Conservation (phyloP, 2,888 invertebrate genomes). For the Hipparchia sbordonii region DNA sequence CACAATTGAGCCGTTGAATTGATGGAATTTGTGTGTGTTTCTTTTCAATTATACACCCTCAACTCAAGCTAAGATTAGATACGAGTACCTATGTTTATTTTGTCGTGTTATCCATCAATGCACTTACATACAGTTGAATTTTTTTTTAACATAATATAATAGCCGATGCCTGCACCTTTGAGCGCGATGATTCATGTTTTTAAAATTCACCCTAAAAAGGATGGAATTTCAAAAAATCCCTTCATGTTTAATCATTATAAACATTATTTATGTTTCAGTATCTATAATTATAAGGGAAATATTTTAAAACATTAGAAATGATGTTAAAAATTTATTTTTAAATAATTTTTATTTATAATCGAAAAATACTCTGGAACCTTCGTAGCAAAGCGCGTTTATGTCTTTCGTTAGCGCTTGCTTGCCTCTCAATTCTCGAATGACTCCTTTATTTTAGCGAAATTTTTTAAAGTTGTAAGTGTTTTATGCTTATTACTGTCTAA, state of each 20-base stretch:
- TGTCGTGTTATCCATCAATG: constrained; percentile 1
- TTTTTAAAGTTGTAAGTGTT: too few species aligned
- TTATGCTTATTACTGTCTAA: too few species aligned
- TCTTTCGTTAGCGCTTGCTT: constrained; percentile 32
- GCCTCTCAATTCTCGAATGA: too few species aligned
- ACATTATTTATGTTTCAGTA: too few species aligned
- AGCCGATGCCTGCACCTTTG: too few species aligned
- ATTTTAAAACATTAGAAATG: not conserved
- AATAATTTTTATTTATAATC: not conserved
- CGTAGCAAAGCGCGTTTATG: constrained; percentile 33
- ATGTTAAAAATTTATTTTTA: not conserved
- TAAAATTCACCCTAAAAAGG: too few species aligned
- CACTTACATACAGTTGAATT: not conserved
- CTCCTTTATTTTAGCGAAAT: too few species aligned
- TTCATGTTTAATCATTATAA: too few species aligned
- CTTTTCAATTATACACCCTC: constrained; percentile 65
- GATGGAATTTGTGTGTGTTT: constrained; percentile 66
- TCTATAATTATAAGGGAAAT: too few species aligned
- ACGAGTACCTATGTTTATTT: constrained; percentile 17
- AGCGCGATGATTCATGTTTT: too few species aligned
- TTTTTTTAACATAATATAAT: too few species aligned
- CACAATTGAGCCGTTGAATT: constrained; percentile 56
- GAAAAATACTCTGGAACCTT: not conserved
- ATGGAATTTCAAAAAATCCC: too few species aligned
- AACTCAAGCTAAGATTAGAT: constrained; percentile 46